Base-by-base conservation (phyloP, 1,140 invertebrate genomes). In the Nasonia vitripennis region DNA sequence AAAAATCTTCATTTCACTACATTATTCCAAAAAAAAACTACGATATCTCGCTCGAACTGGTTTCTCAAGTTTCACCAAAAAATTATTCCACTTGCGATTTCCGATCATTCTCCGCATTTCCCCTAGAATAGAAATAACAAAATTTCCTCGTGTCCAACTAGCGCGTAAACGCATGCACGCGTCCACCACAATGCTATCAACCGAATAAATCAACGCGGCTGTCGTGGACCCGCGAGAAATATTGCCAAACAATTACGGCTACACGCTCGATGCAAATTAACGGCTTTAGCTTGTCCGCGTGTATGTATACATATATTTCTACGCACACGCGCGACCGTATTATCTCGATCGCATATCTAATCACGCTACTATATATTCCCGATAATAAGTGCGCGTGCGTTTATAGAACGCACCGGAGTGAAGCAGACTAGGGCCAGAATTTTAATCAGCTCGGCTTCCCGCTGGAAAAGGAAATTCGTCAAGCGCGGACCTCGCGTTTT, bases 271-370 rank as follows among this genome's bases (percentile, higher is more conserved):
- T 62, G 55, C 55, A 62, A 62, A 62, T 62, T 62, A 62, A 62
- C 55, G 55, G 20, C n/a, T 62, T 55, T 55, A 55, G 34, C 17
- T 2, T 20, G 51, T 14, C 12, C 5, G 55, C 2, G 55, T 62
- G 4, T n/a, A 14, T 62, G 6, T 62, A n/a, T n/a, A 20, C 17
- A 62, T 20, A 7, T 6, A 17, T 37, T 37, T 37, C 34, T 17
- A 7, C 55, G 20, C 17, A 45, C 55, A 62, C 20, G 55, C 55
- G 17, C 55, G 2, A 6, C 6, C 37, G 3, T 17, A 75, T 45
- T 41, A 75, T 75, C 73, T n/a, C 20, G n/a, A 75, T 74, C 31
- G 12, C 37, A 45, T 75, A 23, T 45, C 17, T 41, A 75, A 75
- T 23, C 37, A 23, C 5, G 20, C n/a, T 14, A 41, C 14, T 41